phyloP scores from a whole-genome alignment of 2,888 invertebrate genomes.

The Apantesis nais region DNA sequence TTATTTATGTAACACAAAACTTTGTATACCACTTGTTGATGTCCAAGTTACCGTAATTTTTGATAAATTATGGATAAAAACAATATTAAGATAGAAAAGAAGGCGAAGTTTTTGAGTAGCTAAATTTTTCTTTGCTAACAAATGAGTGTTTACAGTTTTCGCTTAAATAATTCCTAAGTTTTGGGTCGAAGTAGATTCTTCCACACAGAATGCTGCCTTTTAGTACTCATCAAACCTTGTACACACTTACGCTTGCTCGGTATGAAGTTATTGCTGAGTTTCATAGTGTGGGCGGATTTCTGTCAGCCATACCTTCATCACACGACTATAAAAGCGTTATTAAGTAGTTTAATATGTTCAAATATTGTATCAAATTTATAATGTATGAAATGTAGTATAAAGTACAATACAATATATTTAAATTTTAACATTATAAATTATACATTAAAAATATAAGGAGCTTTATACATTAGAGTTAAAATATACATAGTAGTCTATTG shows the following conservation, averaged over 20 bases:
- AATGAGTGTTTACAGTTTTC: neutral
- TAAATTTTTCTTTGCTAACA: neutral
- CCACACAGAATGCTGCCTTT: neutral
- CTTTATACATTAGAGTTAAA: neutral
- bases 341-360: neutral
- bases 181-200: neutral
- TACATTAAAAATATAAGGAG: too few relatives aligned
- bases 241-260: neutral
- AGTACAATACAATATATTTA: too few relatives aligned
- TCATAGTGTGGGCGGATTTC: neutral
- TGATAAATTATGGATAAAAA: slow-evolving; percentile 17
- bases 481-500: neutral
- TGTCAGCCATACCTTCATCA: neutral
- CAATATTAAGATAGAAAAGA: slow-evolving; percentile 5
- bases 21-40: slow-evolving; percentile 65
- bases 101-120: slow-evolving; percentile 1
- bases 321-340: neutral
- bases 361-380: neutral
- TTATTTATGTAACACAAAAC: slow-evolving; percentile 47
- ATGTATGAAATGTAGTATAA: neutral
- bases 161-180: neutral
- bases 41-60: slow-evolving; percentile 39
- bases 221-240: too few relatives aligned
- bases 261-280: neutral
- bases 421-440: too few relatives aligned